Percentiles rank a stretch among this genome's conserved stretches.
Conservation (phyloP, 2,797 vertebrate species). For the Bufotes viridis region DNA sequence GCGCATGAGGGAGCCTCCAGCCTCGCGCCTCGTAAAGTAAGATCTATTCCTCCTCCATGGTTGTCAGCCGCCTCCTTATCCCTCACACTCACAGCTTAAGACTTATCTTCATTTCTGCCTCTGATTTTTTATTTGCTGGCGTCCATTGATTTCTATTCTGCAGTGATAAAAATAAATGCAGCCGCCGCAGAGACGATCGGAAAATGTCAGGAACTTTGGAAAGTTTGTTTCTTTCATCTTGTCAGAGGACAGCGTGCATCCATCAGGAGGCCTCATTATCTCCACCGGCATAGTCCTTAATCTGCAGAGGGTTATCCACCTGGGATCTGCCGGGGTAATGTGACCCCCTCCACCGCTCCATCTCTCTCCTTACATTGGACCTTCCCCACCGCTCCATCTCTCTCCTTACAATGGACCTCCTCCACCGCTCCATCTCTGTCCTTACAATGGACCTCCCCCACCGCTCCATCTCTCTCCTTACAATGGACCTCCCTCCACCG, state of each 20-base stretch:
- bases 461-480: too few species aligned
- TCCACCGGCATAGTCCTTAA: not conserved
- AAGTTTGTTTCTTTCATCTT: conserved; percentile 26
- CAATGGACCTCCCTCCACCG: too few species aligned
- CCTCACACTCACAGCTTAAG: conserved; percentile 8
- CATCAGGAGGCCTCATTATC: not conserved
- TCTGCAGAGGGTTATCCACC: not conserved
- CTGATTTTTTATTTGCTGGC: conserved; percentile 52
- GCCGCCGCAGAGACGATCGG: not conserved
- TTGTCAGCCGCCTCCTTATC: conserved; percentile 40
- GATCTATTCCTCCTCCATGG: conserved; percentile 47
- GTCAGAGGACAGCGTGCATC: not conserved
- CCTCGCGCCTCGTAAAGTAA: conserved; percentile 49
- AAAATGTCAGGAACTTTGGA: not conserved
- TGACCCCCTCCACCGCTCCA: not conserved
- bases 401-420: too few species aligned
- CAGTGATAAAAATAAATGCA: conserved; percentile 54
- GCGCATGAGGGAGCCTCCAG: conserved; percentile 53
- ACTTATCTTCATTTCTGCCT: conserved; percentile 56
- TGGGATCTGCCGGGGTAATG: not conserved
- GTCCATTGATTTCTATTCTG: conserved; percentile 52
- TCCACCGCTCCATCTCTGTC: too few species aligned
- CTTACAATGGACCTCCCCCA: too few species aligned
- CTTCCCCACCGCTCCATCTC: too few species aligned
- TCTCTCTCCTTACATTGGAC: not conserved